A percentile compares a stretch with the other conserved stretches of the same genome.
Conservation (phyloP, 2,888 invertebrate genomes). For the Nudaria mundana region DNA sequence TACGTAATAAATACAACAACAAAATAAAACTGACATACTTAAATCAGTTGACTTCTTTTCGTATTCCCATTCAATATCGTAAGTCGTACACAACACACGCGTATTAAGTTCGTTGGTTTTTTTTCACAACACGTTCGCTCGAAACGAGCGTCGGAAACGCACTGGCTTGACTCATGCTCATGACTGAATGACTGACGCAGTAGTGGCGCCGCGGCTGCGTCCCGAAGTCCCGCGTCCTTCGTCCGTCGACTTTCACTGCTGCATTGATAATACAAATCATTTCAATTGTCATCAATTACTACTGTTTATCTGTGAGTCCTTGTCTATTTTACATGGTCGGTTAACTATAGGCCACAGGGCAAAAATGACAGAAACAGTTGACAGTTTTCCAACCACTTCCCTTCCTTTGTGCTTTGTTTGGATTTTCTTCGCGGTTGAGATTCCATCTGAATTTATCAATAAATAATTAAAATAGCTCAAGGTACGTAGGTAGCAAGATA, state of each 20-base stretch:
- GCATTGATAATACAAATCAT: slow-evolving; percentile 39
- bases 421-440: slow-evolving; percentile 39
- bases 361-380: slow-evolving; percentile 34
- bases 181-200: no score
- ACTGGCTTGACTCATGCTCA: no score
- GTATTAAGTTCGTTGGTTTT: slow-evolving; percentile 25
- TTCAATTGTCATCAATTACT: slow-evolving; percentile 16
- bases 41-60: slow-evolving; percentile 51
- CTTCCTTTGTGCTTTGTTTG: slow-evolving; percentile 40
- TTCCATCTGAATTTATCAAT: no score
- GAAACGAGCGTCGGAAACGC: slow-evolving; percentile 42
- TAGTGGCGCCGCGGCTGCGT: no score
- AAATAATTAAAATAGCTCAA: no score
- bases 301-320: slow-evolving; percentile 1
- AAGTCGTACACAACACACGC: slow-evolving; percentile 34
- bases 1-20: slow-evolving; percentile 38
- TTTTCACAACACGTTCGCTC: slow-evolving; percentile 26
- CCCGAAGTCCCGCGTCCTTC: slow-evolving; percentile 54
- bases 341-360: slow-evolving; percentile 29
- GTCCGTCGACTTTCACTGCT: slow-evolving; percentile 72
- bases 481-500: no score
- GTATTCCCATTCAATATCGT: slow-evolving; percentile 37
- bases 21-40: slow-evolving; percentile 65
- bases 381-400: slow-evolving; percentile 24
- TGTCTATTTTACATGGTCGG: slow-evolving; percentile 11